phyloP scores from a whole-genome alignment of 2,797 vertebrate genomes.

The Zenarchopterus dispar region DNA sequence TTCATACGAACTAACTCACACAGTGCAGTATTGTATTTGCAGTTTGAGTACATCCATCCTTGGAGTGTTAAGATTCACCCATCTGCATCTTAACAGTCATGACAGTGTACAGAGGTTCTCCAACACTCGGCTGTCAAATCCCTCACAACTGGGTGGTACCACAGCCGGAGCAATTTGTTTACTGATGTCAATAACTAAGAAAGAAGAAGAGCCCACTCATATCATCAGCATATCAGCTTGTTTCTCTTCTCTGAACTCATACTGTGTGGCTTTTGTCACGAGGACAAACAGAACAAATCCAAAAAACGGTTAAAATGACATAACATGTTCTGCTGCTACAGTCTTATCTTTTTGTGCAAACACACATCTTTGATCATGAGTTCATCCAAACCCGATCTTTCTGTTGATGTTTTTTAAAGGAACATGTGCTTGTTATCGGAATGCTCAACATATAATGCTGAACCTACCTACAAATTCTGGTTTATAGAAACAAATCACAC shows the following conservation, averaged over 20 bases:
- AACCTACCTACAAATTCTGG: constrained; percentile 30
- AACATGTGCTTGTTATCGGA: constrained; percentile 13
- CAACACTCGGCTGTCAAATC: constrained; percentile 56
- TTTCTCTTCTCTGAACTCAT: constrained; percentile 41
- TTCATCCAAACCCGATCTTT: constrained; percentile 25
- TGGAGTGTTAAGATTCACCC: background rate
- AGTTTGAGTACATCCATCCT: background rate
- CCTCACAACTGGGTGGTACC: constrained; percentile 53
- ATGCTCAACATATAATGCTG: constrained; percentile 25
- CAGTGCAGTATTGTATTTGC: background rate
- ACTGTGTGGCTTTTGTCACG: constrained; percentile 13
- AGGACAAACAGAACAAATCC: constrained; percentile 4
- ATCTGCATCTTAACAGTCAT: constrained; percentile 19
- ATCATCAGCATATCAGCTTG: constrained; percentile 34
- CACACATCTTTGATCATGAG: constrained; percentile 10
- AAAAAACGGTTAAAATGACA: constrained; percentile 2
- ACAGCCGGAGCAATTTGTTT: constrained; percentile 66
- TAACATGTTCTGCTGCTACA: constrained; percentile 5
- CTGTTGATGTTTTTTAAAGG: constrained; percentile 14
- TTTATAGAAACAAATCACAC: constrained; percentile 44
- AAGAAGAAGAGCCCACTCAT: constrained; percentile 71
- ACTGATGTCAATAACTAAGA: constrained; percentile 66
- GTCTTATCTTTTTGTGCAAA: constrained; percentile 8
- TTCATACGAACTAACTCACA: constrained; percentile 18
- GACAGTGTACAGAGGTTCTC: constrained; percentile 35